Evolutionary conservation across 35 echinoderm and acorn worm species (phyloP).

Genomic region (Amphiura filiformis): DNA sequence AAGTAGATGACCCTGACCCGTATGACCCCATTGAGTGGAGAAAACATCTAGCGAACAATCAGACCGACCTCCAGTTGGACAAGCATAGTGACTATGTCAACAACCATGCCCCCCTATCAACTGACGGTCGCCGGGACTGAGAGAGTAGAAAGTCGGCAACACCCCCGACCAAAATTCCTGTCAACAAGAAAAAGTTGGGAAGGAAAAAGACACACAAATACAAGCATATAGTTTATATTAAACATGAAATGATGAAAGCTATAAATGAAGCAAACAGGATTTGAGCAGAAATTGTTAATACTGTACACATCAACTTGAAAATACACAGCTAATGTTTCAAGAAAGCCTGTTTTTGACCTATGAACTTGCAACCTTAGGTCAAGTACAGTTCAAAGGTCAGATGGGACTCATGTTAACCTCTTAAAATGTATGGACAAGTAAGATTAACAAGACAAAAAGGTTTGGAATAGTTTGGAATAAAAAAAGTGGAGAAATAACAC

Average conservation of each 20-base stretch:
- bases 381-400: no score
- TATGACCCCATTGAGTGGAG: constrained; percentile 35
- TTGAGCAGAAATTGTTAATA: no score
- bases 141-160: constrained; percentile 83
- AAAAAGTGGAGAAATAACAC: no score
- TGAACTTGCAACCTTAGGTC: no score
- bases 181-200: constrained; percentile 4
- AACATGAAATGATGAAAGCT: neutral
- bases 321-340: no score
- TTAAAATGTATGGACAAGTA: no score
- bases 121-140: constrained; percentile 78
- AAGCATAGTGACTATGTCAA: constrained; percentile 98
- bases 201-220: constrained; percentile 17
- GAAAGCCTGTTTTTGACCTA: no score
- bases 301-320: no score
- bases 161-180: constrained; percentile 95
- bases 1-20: neutral
- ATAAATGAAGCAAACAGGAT: no score
- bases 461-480: no score
- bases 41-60: constrained; percentile 37
- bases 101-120: constrained; percentile 88
- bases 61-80: constrained; percentile 97
- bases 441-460: no score
- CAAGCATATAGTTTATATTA: neutral
- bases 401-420: no score